A percentile compares a stretch with the other conserved stretches of the same genome.
Evolutionary conservation across 2,888 invertebrate genomes (phyloP).

Genomic region (Mycogona germanica): DNA sequence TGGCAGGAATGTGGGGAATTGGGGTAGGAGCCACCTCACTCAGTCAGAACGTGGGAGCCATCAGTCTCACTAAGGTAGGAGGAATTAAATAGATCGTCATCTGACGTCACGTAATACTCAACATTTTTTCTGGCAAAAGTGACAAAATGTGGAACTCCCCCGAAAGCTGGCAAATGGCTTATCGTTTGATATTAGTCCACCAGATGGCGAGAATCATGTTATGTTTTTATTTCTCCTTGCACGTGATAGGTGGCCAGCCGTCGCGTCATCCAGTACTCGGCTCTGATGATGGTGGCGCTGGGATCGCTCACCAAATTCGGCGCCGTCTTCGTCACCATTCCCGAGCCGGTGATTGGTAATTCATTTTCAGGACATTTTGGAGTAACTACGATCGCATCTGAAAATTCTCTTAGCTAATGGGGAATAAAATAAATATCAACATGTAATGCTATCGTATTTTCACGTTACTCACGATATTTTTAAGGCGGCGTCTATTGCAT

Average conservation of each 20-base stretch:
- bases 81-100: not conserved
- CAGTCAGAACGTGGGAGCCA: conserved; percentile 80
- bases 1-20: conserved; percentile 74
- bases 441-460: too few species aligned
- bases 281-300: conserved; percentile 57
- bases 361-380: not conserved
- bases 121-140: too few species aligned
- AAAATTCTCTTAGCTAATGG: too few species aligned
- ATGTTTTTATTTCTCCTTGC: too few species aligned
- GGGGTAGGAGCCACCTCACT: conserved; percentile 82
- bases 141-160: too few species aligned
- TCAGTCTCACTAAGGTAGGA: conserved; percentile 61
- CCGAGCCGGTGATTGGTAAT: conserved; percentile 68
- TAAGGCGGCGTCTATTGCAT: not conserved
- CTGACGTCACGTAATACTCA: too few species aligned
- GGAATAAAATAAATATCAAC: too few species aligned
- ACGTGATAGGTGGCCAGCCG: conserved; percentile 54
- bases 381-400: not conserved
- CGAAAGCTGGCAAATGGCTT: too few species aligned
- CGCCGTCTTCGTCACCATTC: conserved; percentile 65
- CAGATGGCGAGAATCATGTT: too few species aligned
- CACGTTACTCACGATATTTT: too few species aligned
- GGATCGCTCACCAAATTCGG: conserved; percentile 64
- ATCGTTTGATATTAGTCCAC: too few species aligned
- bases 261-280: conserved; percentile 63